phyloP scores from a whole-genome alignment of 1,140 invertebrate species.

The Magallana angulata region DNA sequence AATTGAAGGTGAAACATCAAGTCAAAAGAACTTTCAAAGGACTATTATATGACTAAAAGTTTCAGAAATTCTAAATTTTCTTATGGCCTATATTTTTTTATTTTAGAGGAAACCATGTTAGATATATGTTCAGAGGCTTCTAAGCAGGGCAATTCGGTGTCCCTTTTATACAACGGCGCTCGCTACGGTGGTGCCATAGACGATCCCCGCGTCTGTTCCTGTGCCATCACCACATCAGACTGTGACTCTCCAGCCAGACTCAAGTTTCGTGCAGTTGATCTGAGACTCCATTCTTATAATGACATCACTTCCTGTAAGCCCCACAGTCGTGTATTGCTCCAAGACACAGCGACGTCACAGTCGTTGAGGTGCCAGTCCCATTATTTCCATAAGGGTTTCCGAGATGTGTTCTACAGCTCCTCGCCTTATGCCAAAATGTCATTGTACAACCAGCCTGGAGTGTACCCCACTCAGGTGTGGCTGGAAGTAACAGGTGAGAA shows the following conservation, averaged over 20 bases:
- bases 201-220: constrained; percentile 42
- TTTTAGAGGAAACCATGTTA: constrained; percentile 53
- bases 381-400: constrained; percentile 41
- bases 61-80: too few relatives aligned
- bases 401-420: constrained; percentile 49
- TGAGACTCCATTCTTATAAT: constrained; percentile 51
- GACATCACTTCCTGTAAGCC: constrained; percentile 50
- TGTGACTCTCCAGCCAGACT: constrained; percentile 50
- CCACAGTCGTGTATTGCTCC: constrained; percentile 46
- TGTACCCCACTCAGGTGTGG: constrained; percentile 52
- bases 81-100: neutral
- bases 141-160: constrained; percentile 40
- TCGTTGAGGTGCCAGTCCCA: constrained; percentile 43
- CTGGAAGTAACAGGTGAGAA: constrained; percentile 44
- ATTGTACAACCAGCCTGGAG: constrained; percentile 48
- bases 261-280: constrained; percentile 44
- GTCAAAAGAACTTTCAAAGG: neutral
- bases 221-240: constrained; percentile 51
- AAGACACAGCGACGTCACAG: constrained; percentile 34
- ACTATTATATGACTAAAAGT: neutral
- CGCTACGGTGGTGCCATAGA: neutral
- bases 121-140: constrained; percentile 54
- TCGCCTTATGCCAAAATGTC: constrained; percentile 54
- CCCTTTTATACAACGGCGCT: constrained; percentile 53
- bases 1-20: neutral